Evolutionary conservation across 2,888 invertebrate genomes (phyloP), one percentile per base, ranked within the genome.

Genomic region (Gasteruption jaculator): DNA sequence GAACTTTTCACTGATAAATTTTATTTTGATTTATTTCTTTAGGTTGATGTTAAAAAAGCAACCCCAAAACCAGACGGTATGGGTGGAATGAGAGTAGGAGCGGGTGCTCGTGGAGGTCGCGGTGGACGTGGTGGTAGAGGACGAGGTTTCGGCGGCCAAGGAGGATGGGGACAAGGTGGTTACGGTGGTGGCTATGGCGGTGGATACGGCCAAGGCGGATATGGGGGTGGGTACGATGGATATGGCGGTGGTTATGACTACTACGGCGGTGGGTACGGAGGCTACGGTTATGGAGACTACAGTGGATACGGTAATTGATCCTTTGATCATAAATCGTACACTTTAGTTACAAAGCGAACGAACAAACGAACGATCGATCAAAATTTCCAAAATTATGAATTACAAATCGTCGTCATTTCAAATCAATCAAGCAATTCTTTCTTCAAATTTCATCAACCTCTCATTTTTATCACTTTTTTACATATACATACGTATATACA

Each of bases 21-120:
- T 39, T 14, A 25, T 3, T 3, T 8, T 40, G 8, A 22, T 12
- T 16, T 11, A 21, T 8, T 35, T 14, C 8, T 14, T n/a, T 65
- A 85, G 85, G 89, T 92, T 44, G 94, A 95, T 73, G 92, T 95
- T 25, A 94, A 94, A 74, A 87, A 91, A 66, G 94, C 94, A 32
- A 92, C 93, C 38, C 92, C 93, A 8, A 91, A 90, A 72, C 87
- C 87, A 3, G 89, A 90, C 57, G 80, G 81, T 48, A 81, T 82
- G 78, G 78, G 76, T 59, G 76, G 76, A 50, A 76, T 77, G 68
- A 73, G 77, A 20, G 79, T 80, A 31, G 77, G 82, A 33, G 83
- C 85, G 12, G 83, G 83, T 1, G 74, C 76, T 0, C 75, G 79
- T 29, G 81, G 85, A 16, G 78, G 82, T 19, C 74, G 85, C 7